Conservation (phyloP, 2,888 invertebrate species). For the Pollenia labialis region DNA sequence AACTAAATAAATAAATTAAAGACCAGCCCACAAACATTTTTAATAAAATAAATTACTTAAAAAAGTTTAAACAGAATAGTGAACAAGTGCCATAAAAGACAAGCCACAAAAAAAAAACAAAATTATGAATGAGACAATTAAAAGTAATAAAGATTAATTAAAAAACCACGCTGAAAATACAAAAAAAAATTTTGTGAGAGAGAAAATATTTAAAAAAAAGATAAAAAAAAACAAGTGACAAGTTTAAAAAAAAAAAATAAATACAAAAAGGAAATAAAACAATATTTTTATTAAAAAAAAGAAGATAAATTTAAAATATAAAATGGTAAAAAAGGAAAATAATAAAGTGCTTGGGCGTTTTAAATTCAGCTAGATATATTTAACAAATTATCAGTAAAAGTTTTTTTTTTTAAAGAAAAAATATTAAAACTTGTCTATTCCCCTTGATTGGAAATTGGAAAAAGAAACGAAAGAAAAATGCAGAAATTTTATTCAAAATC, state of each 20-base stretch:
- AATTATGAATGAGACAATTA: slow-evolving; percentile 73
- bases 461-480: slow-evolving; percentile 51
- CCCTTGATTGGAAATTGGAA: slow-evolving; percentile 13
- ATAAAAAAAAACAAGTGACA: slow-evolving; percentile 47
- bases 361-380: slow-evolving; percentile 50
- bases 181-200: slow-evolving; percentile 22
- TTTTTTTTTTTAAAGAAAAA: background rate
- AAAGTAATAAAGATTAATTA: slow-evolving; percentile 73
- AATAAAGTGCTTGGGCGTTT: slow-evolving; percentile 20
- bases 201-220: slow-evolving; percentile 24
- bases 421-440: slow-evolving; percentile 1
- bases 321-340: slow-evolving; percentile 1
- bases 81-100: slow-evolving; percentile 64
- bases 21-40: slow-evolving; percentile 62
- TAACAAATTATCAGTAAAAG: slow-evolving; percentile 50
- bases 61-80: slow-evolving; percentile 28
- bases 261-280: slow-evolving; percentile 43
- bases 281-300: slow-evolving; percentile 3
- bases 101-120: slow-evolving; percentile 35
- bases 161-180: slow-evolving; percentile 50
- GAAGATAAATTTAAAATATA: slow-evolving; percentile 17
- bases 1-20: slow-evolving; percentile 64
- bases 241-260: slow-evolving; percentile 50
- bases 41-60: slow-evolving; percentile 15
- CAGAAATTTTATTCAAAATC: slow-evolving; percentile 56